Evolutionary conservation across 2,113 vertebrate species (phyloP).

Genomic region (Protobothrops flavoviridis): DNA sequence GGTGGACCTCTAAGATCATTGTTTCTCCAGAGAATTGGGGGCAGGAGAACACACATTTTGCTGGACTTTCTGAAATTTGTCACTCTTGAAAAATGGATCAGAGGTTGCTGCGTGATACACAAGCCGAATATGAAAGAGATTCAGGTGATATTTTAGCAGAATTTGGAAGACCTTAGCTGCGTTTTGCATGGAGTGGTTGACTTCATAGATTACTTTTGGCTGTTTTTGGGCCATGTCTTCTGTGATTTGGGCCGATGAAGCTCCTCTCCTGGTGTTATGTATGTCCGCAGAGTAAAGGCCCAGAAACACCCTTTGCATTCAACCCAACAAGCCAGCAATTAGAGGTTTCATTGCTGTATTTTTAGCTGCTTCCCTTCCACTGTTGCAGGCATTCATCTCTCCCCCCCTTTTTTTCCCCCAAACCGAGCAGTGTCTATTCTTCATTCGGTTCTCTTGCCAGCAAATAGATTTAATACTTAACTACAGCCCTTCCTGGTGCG

Average conservation of each 20-base stretch:
- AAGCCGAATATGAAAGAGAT: neutral
- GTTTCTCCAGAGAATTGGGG: neutral
- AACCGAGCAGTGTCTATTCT: slow-evolving; percentile 9
- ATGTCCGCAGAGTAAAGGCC: neutral
- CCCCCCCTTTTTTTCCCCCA: accelerated
- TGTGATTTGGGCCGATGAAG: neutral
- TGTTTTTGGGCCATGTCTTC: neutral
- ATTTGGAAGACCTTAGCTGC: neutral
- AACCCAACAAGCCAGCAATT: neutral
- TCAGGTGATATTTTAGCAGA: neutral
- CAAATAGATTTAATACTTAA: slow-evolving; percentile 60
- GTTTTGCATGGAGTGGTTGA: neutral
- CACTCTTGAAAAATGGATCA: neutral
- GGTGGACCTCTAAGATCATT: neutral
- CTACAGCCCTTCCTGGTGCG: slow-evolving; percentile 32
- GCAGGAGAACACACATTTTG: neutral
- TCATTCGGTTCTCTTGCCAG: slow-evolving; percentile 14
- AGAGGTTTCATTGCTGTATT: neutral
- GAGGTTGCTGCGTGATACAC: neutral
- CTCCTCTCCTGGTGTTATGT: neutral
- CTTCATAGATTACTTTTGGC: neutral
- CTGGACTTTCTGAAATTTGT: neutral
- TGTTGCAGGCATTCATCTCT: neutral
- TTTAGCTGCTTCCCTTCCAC: neutral
- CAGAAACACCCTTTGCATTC: neutral